Conservation (phyloP, 2,888 invertebrate genomes). For the Baronia brevicornis region DNA sequence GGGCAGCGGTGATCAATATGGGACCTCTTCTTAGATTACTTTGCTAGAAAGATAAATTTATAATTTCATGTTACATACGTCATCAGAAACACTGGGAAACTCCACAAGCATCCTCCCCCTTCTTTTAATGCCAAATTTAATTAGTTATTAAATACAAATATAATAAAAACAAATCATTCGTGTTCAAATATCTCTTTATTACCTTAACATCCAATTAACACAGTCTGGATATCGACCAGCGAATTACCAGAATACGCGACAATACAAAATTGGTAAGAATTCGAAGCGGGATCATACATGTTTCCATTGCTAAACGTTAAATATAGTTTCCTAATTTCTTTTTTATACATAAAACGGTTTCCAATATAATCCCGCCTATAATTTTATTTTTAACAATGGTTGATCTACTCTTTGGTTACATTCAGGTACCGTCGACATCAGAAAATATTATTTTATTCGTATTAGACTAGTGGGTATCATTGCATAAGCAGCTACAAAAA, state of each 20-base stretch:
- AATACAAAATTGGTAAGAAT: neutral
- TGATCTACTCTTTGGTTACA: slow-evolving; percentile 22
- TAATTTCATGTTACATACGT: too few species aligned
- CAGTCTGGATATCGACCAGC: slow-evolving; percentile 55
- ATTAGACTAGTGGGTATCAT: too few species aligned
- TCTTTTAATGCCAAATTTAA: too few species aligned
- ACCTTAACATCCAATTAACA: slow-evolving; percentile 30
- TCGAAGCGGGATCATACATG: neutral
- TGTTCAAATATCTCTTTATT: slow-evolving; percentile 44
- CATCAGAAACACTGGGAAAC: too few species aligned
- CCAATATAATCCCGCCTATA: slow-evolving; percentile 17
- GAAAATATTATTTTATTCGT: slow-evolving; percentile 2
- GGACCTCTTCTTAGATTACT: too few species aligned
- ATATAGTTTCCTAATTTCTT: neutral
- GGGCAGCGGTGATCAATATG: too few species aligned
- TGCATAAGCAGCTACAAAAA: neutral
- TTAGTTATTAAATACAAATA: too few species aligned
- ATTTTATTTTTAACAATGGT: slow-evolving; percentile 13
- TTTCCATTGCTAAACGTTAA: neutral
- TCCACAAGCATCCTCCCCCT: too few species aligned
- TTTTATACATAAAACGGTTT: neutral
- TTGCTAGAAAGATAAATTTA: too few species aligned
- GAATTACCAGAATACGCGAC: slow-evolving; percentile 40
- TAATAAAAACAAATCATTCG: neutral
- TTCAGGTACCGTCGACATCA: slow-evolving; percentile 11